phyloP scores from a whole-genome alignment of 2,888 invertebrate genomes.

The Bimastos eiseni region DNA sequence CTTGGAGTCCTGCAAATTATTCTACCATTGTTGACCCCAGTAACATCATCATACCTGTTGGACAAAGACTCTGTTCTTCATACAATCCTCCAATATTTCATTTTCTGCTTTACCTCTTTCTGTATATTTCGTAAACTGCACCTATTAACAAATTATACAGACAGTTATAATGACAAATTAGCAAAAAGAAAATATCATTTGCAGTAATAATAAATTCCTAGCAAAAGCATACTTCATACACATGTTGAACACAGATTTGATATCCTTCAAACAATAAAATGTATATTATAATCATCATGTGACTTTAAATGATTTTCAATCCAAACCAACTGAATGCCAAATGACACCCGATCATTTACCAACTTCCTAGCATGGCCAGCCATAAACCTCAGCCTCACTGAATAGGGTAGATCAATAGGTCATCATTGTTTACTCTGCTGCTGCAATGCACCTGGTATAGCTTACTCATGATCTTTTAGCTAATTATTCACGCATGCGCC shows the following conservation, averaged over 20 bases:
- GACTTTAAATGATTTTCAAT: not conserved
- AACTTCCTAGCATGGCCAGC: not conserved
- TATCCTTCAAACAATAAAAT: not conserved
- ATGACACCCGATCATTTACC: not conserved
- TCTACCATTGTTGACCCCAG: not conserved
- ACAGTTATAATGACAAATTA: not conserved
- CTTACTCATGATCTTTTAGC: too few species aligned
- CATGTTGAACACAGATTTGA: not conserved
- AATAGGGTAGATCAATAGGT: too few species aligned
- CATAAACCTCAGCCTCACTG: too few species aligned
- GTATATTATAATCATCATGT: not conserved
- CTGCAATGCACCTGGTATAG: too few species aligned
- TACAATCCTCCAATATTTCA: constrained; percentile 55
- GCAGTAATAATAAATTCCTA: not conserved
- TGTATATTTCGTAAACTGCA: constrained; percentile 23
- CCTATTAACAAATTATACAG: not conserved
- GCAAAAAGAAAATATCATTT: not conserved
- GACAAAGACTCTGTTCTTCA: constrained; percentile 58
- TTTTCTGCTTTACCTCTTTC: constrained; percentile 47
- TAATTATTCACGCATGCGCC: too few species aligned
- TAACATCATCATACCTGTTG: constrained; percentile 41
- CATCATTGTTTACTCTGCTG: too few species aligned
- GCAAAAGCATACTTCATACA: not conserved
- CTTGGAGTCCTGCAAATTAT: not conserved
- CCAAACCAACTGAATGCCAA: not conserved